phyloP scores from a whole-genome alignment of 2,113 vertebrate species.

The Callocephalon fimbriatum region DNA sequence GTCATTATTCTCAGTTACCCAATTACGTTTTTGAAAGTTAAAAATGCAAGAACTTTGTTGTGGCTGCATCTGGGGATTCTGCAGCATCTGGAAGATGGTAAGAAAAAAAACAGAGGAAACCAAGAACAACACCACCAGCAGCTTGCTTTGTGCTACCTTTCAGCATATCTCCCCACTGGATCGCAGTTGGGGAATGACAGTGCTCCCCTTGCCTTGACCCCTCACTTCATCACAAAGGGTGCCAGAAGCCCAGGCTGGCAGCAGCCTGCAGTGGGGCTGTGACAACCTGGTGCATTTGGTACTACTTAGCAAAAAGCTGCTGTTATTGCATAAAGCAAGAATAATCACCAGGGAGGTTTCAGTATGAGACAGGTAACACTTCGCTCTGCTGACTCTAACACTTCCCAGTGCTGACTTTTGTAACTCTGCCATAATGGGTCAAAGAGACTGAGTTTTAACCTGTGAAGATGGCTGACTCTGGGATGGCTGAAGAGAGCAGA shows the following conservation, averaged over 20 bases:
- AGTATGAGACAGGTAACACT: neutral
- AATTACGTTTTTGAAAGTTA: conserved; percentile 64
- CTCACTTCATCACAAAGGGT: accelerated
- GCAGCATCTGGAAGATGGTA: conserved; percentile 70
- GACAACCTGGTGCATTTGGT: neutral
- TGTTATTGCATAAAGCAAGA: neutral
- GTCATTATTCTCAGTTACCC: conserved; percentile 73
- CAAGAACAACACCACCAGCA: conserved; percentile 1
- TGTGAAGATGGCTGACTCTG: neutral
- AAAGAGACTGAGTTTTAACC: neutral
- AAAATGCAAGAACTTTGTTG: conserved; percentile 66
- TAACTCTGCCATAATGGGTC: accelerated
- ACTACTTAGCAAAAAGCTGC: neutral
- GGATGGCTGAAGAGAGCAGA: neutral
- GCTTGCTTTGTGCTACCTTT: conserved; percentile 21
- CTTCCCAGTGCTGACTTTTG: accelerated
- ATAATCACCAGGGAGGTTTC: neutral
- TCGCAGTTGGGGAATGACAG: accelerated
- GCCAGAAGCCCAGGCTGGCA: neutral
- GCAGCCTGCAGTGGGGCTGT: neutral
- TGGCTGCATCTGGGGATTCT: conserved; percentile 65
- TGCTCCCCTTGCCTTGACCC: neutral
- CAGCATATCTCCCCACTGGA: neutral
- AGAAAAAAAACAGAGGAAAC: conserved; percentile 3
- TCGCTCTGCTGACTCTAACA: neutral